phyloP scores from a whole-genome alignment of 53 echinoderm and acorn worm species.

The Holothuria scabra region DNA sequence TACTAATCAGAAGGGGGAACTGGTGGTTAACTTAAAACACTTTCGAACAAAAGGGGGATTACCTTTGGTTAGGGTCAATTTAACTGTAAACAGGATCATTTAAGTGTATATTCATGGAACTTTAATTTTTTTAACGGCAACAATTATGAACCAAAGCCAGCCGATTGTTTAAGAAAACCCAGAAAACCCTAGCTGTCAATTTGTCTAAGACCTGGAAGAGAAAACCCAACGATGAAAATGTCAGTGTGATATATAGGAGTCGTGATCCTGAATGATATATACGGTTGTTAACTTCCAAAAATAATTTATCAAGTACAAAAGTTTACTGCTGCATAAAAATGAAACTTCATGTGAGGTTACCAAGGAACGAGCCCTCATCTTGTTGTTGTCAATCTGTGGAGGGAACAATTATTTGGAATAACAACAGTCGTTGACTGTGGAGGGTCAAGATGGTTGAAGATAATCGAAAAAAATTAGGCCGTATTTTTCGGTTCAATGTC shows the following conservation, averaged over 20 bases:
- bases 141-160: background rate
- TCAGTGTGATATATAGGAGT: background rate
- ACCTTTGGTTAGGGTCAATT: constrained; percentile 12
- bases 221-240: constrained; percentile 6
- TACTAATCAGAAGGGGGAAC: too few relatives aligned
- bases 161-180: background rate
- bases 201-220: background rate
- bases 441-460: background rate
- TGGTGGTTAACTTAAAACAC: too few relatives aligned
- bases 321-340: background rate
- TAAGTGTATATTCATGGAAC: background rate
- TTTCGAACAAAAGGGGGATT: background rate
- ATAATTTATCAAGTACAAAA: background rate
- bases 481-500: too few relatives aligned
- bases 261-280: background rate
- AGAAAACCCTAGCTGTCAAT: background rate
- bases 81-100: background rate
- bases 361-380: background rate
- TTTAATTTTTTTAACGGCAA: background rate
- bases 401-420: too few relatives aligned
- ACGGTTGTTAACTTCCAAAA: background rate
- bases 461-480: too few relatives aligned
- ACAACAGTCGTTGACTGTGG: too few relatives aligned
- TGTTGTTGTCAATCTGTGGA: too few relatives aligned
- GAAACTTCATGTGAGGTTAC: background rate